These are phyloP conservation scores for Euclidia mi DNA, from an alignment of 2,888 invertebrate species.

Conservation along the genomic window DNA sequence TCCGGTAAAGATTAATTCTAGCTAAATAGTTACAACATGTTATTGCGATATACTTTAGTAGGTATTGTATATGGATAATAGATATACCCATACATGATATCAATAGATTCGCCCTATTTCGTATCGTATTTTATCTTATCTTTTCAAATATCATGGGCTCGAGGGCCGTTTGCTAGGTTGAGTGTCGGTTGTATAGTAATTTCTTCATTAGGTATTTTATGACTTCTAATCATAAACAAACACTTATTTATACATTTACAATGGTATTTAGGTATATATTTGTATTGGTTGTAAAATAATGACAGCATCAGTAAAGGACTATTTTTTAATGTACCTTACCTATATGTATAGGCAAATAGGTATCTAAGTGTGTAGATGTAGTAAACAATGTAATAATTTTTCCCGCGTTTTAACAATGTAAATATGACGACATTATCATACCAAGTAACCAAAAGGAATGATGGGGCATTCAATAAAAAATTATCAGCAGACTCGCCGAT, in stretches of 20 bases:
- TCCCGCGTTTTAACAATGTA: constrained; percentile 1
- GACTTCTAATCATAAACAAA: not conserved
- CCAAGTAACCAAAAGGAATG: constrained; percentile 21
- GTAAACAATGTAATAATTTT: not conserved
- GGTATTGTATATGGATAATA: constrained; percentile 1
- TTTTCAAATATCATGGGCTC: constrained; percentile 22
- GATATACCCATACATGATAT: constrained; percentile 23
- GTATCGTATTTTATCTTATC: constrained; percentile 46
- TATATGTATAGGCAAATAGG: not conserved
- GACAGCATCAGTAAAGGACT: not conserved
- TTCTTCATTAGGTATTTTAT: constrained; percentile 8
- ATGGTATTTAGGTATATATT: not conserved
- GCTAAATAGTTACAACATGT: too few species aligned
- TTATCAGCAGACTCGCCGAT: constrained; percentile 53
- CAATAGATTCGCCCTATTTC: constrained; percentile 34
- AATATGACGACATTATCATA: constrained; percentile 7
- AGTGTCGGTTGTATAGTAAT: constrained; percentile 3
- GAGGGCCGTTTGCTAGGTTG: constrained; percentile 5
- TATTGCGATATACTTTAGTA: too few species aligned
- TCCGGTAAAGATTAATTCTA: too few species aligned
- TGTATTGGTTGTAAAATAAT: constrained; percentile 6
- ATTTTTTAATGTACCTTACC: not conserved
- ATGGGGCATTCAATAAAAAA: constrained; percentile 50
- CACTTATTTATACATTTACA: not conserved
- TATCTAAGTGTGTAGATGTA: not conserved